A percentile compares a stretch with the other conserved stretches of the same genome.
Conservation (phyloP, 2,888 invertebrate genomes). For the Sphaerophoria taeniata region DNA sequence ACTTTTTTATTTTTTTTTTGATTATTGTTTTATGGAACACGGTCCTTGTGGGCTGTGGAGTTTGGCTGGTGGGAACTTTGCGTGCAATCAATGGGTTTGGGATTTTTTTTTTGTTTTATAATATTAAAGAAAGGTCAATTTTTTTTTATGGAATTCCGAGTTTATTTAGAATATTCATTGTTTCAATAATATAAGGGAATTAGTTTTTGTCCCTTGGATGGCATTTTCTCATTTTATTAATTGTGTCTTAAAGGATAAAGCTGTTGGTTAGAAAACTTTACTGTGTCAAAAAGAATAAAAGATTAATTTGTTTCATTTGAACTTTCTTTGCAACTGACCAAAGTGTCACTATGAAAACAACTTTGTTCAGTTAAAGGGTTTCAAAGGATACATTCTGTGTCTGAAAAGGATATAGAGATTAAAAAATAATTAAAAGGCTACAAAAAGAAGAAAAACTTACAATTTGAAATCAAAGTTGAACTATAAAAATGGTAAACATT, state of each 20-base stretch:
- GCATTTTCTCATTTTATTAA: conserved; percentile 41
- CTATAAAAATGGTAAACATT: too few species aligned
- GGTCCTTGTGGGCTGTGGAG: conserved; percentile 1
- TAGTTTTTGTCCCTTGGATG: conserved; percentile 21
- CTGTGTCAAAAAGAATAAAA: conserved; percentile 27
- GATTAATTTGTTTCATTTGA: conserved; percentile 26
- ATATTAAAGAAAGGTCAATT: conserved; percentile 38
- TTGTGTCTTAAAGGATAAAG: conserved; percentile 27
- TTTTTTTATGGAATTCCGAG: conserved; percentile 8
- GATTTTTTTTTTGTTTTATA: neutral
- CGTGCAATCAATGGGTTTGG: conserved; percentile 44
- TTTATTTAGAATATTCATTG: conserved; percentile 39
- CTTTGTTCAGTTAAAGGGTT: neutral
- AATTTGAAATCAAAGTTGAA: too few species aligned
- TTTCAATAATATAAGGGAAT: conserved; percentile 46
- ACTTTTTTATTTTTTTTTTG: conserved; percentile 23
- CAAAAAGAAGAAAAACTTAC: too few species aligned
- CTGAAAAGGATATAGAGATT: neutral
- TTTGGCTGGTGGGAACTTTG: conserved; percentile 20
- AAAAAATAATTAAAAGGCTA: neutral
- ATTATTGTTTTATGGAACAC: neutral
- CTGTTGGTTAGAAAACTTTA: conserved; percentile 13
- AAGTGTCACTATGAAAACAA: conserved; percentile 1
- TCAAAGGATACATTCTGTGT: neutral
- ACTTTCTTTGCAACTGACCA: conserved; percentile 12